Evolutionary conservation across 1,140 invertebrate species (phyloP), one percentile per base, ranked within the genome.

Genomic region (Proctacanthus coquilletti): DNA sequence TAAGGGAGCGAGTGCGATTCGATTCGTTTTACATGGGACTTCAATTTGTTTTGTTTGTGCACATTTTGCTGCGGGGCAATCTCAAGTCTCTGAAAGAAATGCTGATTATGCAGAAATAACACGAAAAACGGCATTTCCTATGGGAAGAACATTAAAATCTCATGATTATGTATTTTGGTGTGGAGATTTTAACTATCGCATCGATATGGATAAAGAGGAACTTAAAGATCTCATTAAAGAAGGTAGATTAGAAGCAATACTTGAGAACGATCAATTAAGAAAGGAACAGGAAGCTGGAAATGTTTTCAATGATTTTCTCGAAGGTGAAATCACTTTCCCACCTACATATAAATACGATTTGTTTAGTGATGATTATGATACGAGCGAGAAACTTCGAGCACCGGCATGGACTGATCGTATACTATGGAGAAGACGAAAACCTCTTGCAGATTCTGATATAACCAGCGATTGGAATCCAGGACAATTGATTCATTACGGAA

Each of bases 91-190:
- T 34, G 93, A 98, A 54, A 66, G 95, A 42, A 98, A 98, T 62
- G 86, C 84, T 11, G 94, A 98, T 64, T 99, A 91, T 60, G 74
- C 81, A 11, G 94, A 97, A 67, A 96, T 98, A 30, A 85, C 83
- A 0, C 72, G 84, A 43, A 95, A 93, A 68, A 72, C 98, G 44
- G 71, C 76, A 8, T 98, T 98, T 61, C 88, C 91, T 8, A 88
- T 92, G 84, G 87, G 86, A 18, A 69, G 88, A 41, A 86, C 82
- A 0, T 61, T 98, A 1, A 83, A 87, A 60, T 84, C 85, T 10
- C 95, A 99, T 59, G 95, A 99, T 66, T 96, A 94, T 62, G 78
- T 98, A 0, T 98, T 99, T 61, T 99, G 95, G 94, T 94, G 92
- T 62, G 96, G 96, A 1, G 96, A 99, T 68, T 98, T 99, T 62